A percentile compares a stretch with the other conserved stretches of the same genome.
phyloP scores from a whole-genome alignment of 2,888 invertebrate genomes.

The Polia nebulosa region DNA sequence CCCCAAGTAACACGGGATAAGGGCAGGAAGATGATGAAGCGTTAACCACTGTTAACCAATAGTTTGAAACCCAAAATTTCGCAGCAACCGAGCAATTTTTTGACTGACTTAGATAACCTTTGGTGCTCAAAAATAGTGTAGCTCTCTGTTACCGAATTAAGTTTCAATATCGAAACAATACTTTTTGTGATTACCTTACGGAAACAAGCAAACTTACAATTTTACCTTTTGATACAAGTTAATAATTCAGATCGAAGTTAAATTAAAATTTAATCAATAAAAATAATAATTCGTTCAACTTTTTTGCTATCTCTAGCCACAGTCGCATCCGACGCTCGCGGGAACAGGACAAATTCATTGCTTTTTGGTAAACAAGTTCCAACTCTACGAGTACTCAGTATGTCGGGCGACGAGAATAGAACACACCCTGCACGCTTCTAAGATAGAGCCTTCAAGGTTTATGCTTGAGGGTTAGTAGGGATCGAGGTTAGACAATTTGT shows the following conservation, averaged over 20 bases:
- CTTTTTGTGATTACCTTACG: no score
- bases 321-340: constrained; percentile 20
- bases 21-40: no score
- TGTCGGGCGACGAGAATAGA: constrained; percentile 41
- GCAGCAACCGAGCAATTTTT: no score
- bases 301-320: constrained; percentile 47
- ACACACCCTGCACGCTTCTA: constrained; percentile 32
- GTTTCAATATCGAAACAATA: background rate
- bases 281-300: background rate
- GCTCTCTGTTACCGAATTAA: background rate
- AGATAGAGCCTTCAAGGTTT: constrained; percentile 24
- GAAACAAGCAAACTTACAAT: no score
- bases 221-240: no score
- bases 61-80: no score
- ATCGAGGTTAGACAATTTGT: constrained; percentile 19
- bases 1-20: no score
- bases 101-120: no score
- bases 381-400: constrained; percentile 42
- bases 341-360: constrained; percentile 63
- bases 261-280: background rate
- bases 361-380: constrained; percentile 70
- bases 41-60: no score
- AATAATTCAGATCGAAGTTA: background rate
- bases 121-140: no score
- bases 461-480: constrained; percentile 7